Base-by-base conservation (phyloP, 92 coral and sea anemone genomes). In the Pocillopora meandrina region DNA sequence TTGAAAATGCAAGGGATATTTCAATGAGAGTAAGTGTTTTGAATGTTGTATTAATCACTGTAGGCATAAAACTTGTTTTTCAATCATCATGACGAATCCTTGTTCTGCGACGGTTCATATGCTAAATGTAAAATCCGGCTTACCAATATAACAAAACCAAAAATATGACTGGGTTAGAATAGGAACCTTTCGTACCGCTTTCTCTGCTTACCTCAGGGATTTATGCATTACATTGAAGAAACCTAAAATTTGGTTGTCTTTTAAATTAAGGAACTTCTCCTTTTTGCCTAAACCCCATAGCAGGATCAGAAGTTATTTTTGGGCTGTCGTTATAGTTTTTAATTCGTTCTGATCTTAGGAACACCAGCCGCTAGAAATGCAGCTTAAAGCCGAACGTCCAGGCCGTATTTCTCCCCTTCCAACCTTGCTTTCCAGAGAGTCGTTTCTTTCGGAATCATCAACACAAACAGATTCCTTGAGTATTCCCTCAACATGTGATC, bases 401-500 rank as follows among this genome's bases (percentile, higher is more conserved):
- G 35, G 9, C 71, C 47, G 7, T 12, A 36, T 36, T 26, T 12
- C 42, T 66, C 13, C 71, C 35, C 4, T 26, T 66, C 71, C 33
- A 10, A 36, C 12, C 71, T 66, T 66, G 1, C 42, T 35, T 23
- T 2, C 12, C 15, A 36, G 33, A 23, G 35, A 66, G 33, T 10
- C 12, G 6, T 23, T 66, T 33, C 4, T 66, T 34, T 66, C 71
- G 33, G 71, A 66, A 66, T 66, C 71, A 18, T 66, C 35, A 6
- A 66, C 71, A 66, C 71, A 66, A 66, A 66, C 71, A 26, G 71
- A 66, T 26, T 66, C 71, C 21, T 66, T 66, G 71, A 66, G 71
- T 26, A 26, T 66, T 17, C 71, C 71, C 11, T 9, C 16, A 3
- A 26, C 71, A 10, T 1, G 0, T 66, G 71, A 66, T 35, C 42